Evolutionary conservation across 2,113 vertebrate species (phyloP).

Genomic region (Dascyllus trimaculatus): DNA sequence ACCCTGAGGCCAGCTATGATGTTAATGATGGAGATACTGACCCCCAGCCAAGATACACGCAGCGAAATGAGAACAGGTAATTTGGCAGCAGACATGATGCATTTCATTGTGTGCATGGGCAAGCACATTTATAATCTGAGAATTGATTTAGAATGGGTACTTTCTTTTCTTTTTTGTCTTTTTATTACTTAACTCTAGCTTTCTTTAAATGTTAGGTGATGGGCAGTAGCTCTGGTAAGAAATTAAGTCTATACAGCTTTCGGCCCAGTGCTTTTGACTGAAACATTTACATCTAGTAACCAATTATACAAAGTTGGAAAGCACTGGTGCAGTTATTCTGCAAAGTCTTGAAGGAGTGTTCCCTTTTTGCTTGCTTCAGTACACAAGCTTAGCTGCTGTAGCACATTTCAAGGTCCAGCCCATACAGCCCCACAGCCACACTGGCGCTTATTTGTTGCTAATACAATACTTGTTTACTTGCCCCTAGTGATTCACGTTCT

Average conservation of each 20-base stretch:
- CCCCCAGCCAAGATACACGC: constrained; percentile 96
- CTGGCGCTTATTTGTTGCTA: constrained; percentile 46
- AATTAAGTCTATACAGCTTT: neutral
- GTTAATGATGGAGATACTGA: constrained; percentile 97
- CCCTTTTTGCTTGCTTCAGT: constrained; percentile 22
- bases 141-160: neutral
- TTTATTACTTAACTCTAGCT: neutral
- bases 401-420: constrained; percentile 46
- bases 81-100: constrained; percentile 10
- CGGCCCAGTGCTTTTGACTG: constrained; percentile 5
- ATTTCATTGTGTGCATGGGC: neutral
- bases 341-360: constrained; percentile 46
- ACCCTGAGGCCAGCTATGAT: constrained; percentile 95
- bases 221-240: constrained; percentile 18
- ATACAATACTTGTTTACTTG: constrained; percentile 64
- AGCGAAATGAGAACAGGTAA: constrained; percentile 98
- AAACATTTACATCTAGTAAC: constrained; percentile 43
- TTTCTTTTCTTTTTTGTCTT: constrained; percentile 3
- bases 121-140: neutral
- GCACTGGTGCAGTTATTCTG: constrained; percentile 30
- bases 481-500: constrained; percentile 41
- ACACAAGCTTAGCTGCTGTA: constrained; percentile 35
- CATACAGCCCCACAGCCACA: constrained; percentile 19
- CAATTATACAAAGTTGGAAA: constrained; percentile 52
- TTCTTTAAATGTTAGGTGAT: constrained; percentile 8